Base-by-base conservation (phyloP, 2,113 vertebrate species). In the Lophura nycthemera region DNA sequence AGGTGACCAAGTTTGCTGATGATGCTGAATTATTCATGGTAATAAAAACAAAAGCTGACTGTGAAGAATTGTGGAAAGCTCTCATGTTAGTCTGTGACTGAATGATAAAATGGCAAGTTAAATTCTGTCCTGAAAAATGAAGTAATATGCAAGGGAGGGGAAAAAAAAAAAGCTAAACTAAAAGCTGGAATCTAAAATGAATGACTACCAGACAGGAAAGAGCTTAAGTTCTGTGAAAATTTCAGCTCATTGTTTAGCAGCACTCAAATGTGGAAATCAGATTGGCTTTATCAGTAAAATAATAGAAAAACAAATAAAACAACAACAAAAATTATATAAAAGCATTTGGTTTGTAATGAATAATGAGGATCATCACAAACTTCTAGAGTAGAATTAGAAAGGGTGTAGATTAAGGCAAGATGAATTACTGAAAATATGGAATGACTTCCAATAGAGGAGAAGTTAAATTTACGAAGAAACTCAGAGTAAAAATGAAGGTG, bases 11-110 rank as follows among this genome's bases (percentile, higher is more conserved):
- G 60, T 94, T 96, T 96, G 90, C 95, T 96, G 96, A 95, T 81
- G 83, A 86, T 60, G 86, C 92, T 94, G 96, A 96, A 96, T 96
- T 96, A 96, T 94, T 95, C 96, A 95, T 86, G 86, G 92, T 90
- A 94, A 96, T 90, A 92, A 92, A 96, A 96, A 77, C 93, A 96
- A 96, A 90, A 93, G 90, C 96, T 95, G 95, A 95, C 90, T 7
- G 0, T 92, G 93, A 96, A 90, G 90, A 81, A 96, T 81, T 90
- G 88, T 60, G 22, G 47, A 96, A 94, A 95, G 83, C 95, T 93
- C 79, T 95, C 86, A 78, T 83, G 90, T 77, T 94, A 80, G 83
- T 81, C 54, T 80, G 88, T 91, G 88, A 96, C 83, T 86, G 90
- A 90, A 88, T 91, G 92, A 95, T 94, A 88, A 96, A 96, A 95